Evolutionary conservation across 2,797 vertebrate genomes (phyloP).

Genomic region (Sylvia borin): DNA sequence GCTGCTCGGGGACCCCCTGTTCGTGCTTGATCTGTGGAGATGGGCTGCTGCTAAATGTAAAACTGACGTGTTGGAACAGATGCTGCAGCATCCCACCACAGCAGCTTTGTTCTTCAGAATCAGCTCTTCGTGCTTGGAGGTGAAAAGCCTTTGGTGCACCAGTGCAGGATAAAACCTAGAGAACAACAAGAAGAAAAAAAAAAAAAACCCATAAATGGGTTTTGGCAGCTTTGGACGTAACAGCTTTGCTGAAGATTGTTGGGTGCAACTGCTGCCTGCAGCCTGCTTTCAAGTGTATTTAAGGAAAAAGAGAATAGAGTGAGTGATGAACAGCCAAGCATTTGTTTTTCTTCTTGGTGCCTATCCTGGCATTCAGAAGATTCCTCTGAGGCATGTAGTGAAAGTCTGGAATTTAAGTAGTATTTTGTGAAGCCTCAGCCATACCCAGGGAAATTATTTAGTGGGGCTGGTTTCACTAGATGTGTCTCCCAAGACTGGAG

Average conservation of each 20-base stretch:
- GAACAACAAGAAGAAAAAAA: not conserved
- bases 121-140: not conserved
- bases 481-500: not conserved
- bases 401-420: not conserved
- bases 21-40: not conserved
- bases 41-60: conserved; percentile 36
- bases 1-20: not conserved
- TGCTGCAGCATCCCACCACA: conserved; percentile 19
- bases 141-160: not conserved
- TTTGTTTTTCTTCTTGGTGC: conserved; percentile 3
- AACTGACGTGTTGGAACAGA: conserved; percentile 7
- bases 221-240: not conserved
- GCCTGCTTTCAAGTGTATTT: conserved; percentile 4
- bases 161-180: not conserved
- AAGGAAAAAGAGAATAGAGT: conserved; percentile 4
- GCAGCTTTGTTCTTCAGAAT: conserved; percentile 33
- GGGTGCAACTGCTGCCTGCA: conserved; percentile 24
- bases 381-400: not conserved
- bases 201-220: not conserved
- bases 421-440: not conserved
- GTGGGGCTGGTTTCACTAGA: conserved; percentile 24
- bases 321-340: not conserved
- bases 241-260: conserved; percentile 34
- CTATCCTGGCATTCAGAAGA: not conserved
- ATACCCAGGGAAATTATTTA: not conserved